Base-by-base conservation (phyloP, 1,140 invertebrate species). In the Lordiphosa stackelbergi region DNA sequence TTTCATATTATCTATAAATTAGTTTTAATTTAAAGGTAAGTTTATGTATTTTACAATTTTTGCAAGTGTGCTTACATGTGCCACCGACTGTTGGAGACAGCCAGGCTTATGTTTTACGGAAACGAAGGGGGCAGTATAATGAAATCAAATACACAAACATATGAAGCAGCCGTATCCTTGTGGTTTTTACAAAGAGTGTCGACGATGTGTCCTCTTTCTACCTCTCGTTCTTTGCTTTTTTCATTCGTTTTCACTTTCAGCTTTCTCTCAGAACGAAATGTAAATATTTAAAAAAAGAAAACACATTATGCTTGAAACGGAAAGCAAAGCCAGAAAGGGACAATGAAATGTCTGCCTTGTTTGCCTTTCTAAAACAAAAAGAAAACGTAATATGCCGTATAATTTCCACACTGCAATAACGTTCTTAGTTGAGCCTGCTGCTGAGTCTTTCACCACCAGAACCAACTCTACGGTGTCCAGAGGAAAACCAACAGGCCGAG, bases 261-360 rank as follows among this genome's bases (percentile, higher is more conserved):
- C 69, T 73, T 31, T 31, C 28, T 74, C 60, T 63, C 53, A 73
- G 61, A 79, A 74, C 79, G 69, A 79, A 79, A 79, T 79, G 69
- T 70, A 73, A 78, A 78, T 78, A 78, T 73, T 71, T 68, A 24
- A 46, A 31, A 64, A 62, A 70, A 69, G 62, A 36, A 75, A 73
- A 66, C 57, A 71, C 53, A 59, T 53, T 56, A 63, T 58, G 62
- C 66, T 53, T 56, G 66, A 74, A 65, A 68, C 51, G 37, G 38
- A 75, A 75, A 69, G 53, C 53, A 6, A 38, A 40, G 34, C 12
- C n/a, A 45, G 22, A 7, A 31, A 31, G 9, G 11, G 8, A 54
- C 43, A 12, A 38, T 35, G 24, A 13, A 24, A 47, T 53, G 58
- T 11, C 66, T 63, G 51, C 41, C 53, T 59, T 73, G 61, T 62